Evolutionary conservation across 1,140 invertebrate species (phyloP), one percentile per base, ranked within the genome.

Genomic region (Bombus picipes): DNA sequence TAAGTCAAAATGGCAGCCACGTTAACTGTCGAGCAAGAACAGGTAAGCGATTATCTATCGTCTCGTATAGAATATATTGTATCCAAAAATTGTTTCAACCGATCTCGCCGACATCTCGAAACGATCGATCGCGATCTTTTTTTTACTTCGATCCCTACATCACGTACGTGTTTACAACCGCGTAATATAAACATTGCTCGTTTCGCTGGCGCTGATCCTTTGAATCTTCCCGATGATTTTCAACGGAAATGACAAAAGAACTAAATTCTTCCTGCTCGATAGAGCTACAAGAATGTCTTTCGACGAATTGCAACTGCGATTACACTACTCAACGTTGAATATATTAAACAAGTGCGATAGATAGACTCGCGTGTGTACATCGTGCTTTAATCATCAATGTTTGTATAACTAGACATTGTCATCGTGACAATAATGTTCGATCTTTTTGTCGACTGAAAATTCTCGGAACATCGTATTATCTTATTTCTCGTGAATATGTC

Each of bases 1-100:
- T 89, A 92, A 92, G 92, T 89, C 93, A 96, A 95, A 88, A 97
- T 97, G 97, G 96, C 96, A 95, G 96, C 96, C 94, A 96, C 96
- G 91, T 95, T 97, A 94, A 96, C 96, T 93, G 95, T 96, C 93
- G 96, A 97, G 93, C 96, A 97, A 93, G 96, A 97, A 93, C 96
- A 96, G 96, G 97, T 97, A 94, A 96, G 96, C 95, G 86, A 91
- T 90, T 91, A 87, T 92, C 86, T 83, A 85, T 89, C 92, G 28
- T 71, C 47, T 41, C 8, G 10, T 47, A 28, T 5, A 18, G 3
- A 3, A 37, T 18, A 34, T 2, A 12, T 5, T 28, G 43, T 3
- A 6, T n/a, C 1, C 4, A 37, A 18, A n/a, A 53, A 53, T 37
- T 22, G 10, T 22, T 62, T 68, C 39, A 6, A 25, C 4, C 13